These are phyloP conservation scores for Apomyelois bistriatella DNA, from an alignment of 2,888 invertebrate genomes.

Conservation along the genomic window DNA sequence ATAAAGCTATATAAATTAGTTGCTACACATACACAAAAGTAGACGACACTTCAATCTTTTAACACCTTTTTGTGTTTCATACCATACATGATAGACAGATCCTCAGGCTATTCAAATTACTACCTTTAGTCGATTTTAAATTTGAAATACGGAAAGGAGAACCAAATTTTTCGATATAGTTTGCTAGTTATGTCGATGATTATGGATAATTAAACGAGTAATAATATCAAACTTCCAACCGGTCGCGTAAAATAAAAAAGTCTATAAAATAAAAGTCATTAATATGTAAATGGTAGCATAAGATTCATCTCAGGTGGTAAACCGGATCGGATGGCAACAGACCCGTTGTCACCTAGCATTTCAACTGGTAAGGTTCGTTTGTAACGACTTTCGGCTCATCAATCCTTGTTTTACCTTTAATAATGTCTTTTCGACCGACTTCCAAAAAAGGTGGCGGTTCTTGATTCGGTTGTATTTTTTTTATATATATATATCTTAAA, in stretches of 20 bases:
- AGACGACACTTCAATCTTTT: no score
- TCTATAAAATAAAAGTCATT: slow-evolving; percentile 56
- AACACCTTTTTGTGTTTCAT: no score
- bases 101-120: no score
- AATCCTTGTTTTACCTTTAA: slow-evolving; percentile 1
- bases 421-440: no score
- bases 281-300: slow-evolving; percentile 62
- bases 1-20: no score
- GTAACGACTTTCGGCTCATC: slow-evolving; percentile 42
- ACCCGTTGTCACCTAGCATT: slow-evolving; percentile 63
- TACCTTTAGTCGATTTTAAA: background rate
- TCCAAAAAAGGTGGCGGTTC: no score
- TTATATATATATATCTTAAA: no score
- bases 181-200: slow-evolving; percentile 4
- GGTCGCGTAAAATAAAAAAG: slow-evolving; percentile 46
- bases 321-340: slow-evolving; percentile 72
- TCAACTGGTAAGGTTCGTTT: slow-evolving; percentile 35
- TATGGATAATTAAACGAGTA: slow-evolving; percentile 35
- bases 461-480: no score
- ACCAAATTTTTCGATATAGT: background rate
- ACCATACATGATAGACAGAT: no score
- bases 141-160: background rate
- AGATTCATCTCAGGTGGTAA: slow-evolving; percentile 70
- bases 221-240: slow-evolving; percentile 29
- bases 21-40: no score